These are phyloP conservation scores for Corythaeola cristata DNA, from an alignment of 2,113 vertebrate species.

Conservation along the genomic window DNA sequence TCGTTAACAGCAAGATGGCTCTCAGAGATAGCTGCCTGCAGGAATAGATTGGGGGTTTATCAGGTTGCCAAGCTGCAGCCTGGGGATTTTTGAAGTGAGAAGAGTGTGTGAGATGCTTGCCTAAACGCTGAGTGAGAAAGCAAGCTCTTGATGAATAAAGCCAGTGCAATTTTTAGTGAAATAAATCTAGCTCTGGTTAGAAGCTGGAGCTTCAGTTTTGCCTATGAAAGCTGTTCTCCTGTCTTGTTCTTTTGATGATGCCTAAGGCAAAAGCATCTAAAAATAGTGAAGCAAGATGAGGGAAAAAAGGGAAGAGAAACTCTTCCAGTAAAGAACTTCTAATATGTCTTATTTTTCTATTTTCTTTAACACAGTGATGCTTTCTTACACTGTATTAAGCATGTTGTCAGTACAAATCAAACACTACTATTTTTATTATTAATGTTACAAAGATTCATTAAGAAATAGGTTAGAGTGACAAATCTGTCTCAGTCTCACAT, in stretches of 20 bases:
- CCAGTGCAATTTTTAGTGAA: not conserved
- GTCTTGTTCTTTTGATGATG: not conserved
- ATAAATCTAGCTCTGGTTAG: not conserved
- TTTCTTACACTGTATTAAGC: not conserved
- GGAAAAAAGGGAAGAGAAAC: not conserved
- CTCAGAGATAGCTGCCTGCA: not conserved
- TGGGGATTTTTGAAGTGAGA: not conserved
- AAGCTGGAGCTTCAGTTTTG: not conserved
- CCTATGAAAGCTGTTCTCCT: not conserved
- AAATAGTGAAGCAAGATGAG: not conserved
- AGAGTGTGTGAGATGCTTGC: not conserved
- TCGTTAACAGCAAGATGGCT: not conserved
- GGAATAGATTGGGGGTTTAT: not conserved
- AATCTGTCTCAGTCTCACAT: not conserved
- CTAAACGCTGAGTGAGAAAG: not conserved
- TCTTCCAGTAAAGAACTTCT: not conserved
- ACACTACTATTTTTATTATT: not conserved
- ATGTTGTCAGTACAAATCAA: not conserved
- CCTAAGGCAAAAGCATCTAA: not conserved
- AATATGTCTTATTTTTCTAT: not conserved
- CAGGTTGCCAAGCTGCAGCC: not conserved
- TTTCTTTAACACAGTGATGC: not conserved
- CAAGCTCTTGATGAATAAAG: not conserved
- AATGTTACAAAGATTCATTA: not conserved
- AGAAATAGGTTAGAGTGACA: not conserved